phyloP scores from a whole-genome alignment of 2,888 invertebrate species.

The Lepidocyrtoides sp. region DNA sequence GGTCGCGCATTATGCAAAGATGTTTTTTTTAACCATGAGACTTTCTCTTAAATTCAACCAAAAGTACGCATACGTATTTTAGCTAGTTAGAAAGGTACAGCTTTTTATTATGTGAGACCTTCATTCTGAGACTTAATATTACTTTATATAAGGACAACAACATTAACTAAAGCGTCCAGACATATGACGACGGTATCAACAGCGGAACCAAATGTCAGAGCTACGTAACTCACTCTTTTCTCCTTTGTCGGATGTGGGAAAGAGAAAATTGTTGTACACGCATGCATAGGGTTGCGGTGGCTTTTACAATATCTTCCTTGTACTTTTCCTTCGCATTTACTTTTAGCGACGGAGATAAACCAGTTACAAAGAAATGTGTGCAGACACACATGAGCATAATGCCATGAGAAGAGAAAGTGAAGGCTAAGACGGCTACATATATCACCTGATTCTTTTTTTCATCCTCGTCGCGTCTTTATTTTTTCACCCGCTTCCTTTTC shows the following conservation, averaged over 20 bases:
- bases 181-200: background rate
- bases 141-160: background rate
- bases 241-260: slow-evolving; percentile 22
- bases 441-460: slow-evolving; percentile 30
- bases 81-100: too few species aligned
- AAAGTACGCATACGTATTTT: too few species aligned
- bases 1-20: too few species aligned
- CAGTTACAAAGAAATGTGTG: background rate
- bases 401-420: background rate
- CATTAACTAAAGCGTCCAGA: background rate
- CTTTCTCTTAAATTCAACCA: too few species aligned
- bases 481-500: slow-evolving; percentile 24
- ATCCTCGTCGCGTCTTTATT: background rate
- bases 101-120: background rate
- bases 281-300: background rate
- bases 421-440: background rate
- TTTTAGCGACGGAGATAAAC: background rate
- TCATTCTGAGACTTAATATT: background rate
- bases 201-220: slow-evolving; percentile 41
- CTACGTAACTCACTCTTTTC: background rate
- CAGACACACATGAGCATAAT: background rate
- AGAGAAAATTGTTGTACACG: background rate
- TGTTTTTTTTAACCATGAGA: too few species aligned
- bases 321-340: background rate
- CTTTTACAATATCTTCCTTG: background rate